These are phyloP conservation scores for Chrysemys picta DNA, from an alignment of 2,113 vertebrate species.

Conservation along the genomic window DNA sequence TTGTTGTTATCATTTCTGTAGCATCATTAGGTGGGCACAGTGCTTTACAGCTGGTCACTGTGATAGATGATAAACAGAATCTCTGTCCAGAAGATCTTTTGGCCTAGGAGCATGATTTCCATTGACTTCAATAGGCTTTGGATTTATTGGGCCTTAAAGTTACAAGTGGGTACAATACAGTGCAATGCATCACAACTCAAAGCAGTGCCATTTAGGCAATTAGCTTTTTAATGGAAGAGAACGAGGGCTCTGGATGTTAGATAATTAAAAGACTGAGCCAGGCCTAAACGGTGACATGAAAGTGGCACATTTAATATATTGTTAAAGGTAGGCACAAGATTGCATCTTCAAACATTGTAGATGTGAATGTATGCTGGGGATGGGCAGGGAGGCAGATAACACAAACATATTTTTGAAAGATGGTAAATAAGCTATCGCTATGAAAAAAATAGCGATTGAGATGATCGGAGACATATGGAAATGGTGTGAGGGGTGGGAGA, in stretches of 20 bases:
- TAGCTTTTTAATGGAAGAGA: not conserved
- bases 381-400: not conserved
- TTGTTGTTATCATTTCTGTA: not conserved
- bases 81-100: not conserved
- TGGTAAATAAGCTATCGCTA: not conserved
- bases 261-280: not conserved
- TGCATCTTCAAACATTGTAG: not conserved
- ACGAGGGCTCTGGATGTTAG: not conserved
- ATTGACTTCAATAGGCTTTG: not conserved
- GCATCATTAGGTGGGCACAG: not conserved
- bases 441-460: slow-evolving; percentile 11
- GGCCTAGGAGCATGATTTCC: not conserved
- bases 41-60: not conserved
- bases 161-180: not conserved
- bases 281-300: not conserved
- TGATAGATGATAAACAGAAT: not conserved
- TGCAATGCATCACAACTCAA: not conserved
- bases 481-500: not conserved
- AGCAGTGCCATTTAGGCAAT: not conserved
- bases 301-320: not conserved
- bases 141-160: not conserved
- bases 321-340: not conserved
- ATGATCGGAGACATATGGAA: not conserved
- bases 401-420: not conserved
- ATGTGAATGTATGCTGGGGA: not conserved